Base-by-base conservation (phyloP, 2,888 invertebrate species). In the Epiblema foenella region DNA sequence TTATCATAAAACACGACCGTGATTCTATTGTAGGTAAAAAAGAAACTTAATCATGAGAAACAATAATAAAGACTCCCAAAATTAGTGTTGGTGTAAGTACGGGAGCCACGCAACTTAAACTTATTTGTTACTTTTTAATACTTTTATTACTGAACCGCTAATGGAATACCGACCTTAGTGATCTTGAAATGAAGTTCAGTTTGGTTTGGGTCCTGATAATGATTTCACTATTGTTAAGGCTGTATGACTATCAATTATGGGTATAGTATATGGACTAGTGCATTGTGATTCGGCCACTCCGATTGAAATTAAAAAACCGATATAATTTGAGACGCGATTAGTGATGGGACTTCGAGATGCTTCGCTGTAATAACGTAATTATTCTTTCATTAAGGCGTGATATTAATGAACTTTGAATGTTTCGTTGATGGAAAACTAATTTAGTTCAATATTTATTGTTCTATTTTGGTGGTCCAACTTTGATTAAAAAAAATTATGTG, bases 11-110 rank as follows among this genome's bases (percentile, higher is more conserved):
- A 60, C 56, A 71, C 66, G 83, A 83, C 82, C 86, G 82, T 88
- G 85, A 87, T 86, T 87, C 84, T 81, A 91, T 88, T 90, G 89
- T 90, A 78, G 84, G 87, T 89, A 89, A 91, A 91, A 92, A 93
- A 93, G 91, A 91, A 93, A 93, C 89, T 93, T 92, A 93, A 93
- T 93, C 91, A 93, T 92, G 92, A 91, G 93, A 93, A 93, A 93
- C 91, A 93, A 91, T 92, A 92, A 91, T 93, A 89, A 90, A 83
- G 88, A 89, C 87, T 89, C 88, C 92, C 89, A 82, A 93, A 93
- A 92, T 90, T 91, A 91, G 90, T 88, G 85, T 85, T 85, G 83
- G 85, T 84, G 91, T 93, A 93, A 93, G 88, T 92, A 89, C 93
- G 85, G 93, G 86, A 93, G 93, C 93, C 93, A 92, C 93, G 93